Evolutionary conservation across 2,797 vertebrate genomes (phyloP).

Genomic region (Helarctos malayanus): DNA sequence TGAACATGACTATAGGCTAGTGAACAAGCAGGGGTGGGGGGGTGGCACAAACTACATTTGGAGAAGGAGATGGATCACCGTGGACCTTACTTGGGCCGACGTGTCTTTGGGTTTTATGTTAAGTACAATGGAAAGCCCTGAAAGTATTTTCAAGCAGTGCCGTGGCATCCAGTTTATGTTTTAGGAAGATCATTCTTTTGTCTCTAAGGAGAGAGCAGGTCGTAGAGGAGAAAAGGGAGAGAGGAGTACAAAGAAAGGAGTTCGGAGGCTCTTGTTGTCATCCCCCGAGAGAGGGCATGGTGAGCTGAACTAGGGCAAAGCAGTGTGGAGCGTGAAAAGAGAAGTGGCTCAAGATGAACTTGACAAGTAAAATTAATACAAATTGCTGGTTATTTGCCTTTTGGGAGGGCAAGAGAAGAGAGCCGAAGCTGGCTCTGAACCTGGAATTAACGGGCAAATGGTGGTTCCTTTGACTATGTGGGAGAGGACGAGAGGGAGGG

Average conservation of each 20-base stretch:
- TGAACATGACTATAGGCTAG: neutral
- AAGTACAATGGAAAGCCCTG: neutral
- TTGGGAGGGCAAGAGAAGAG: neutral
- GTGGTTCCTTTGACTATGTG: neutral
- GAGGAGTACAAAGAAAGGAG: neutral
- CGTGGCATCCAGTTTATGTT: neutral
- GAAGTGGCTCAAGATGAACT: neutral
- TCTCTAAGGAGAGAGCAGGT: neutral
- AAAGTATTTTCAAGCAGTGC: neutral
- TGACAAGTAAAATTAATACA: neutral
- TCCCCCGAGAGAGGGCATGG: neutral
- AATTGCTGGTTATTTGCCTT: neutral
- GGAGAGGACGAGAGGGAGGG: neutral
- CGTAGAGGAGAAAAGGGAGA: neutral
- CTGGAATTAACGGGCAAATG: neutral
- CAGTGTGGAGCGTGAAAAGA: neutral
- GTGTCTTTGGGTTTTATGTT: neutral
- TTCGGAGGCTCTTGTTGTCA: neutral
- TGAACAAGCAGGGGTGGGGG: neutral
- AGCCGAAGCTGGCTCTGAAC: neutral
- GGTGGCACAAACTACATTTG: neutral
- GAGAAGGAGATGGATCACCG: neutral
- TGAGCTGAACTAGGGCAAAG: neutral
- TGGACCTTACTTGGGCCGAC: neutral
- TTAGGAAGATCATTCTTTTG: neutral